A percentile compares a stretch with the other conserved stretches of the same genome.
Conservation (phyloP, 1,140 invertebrate species). For the Hetaerina americana region DNA sequence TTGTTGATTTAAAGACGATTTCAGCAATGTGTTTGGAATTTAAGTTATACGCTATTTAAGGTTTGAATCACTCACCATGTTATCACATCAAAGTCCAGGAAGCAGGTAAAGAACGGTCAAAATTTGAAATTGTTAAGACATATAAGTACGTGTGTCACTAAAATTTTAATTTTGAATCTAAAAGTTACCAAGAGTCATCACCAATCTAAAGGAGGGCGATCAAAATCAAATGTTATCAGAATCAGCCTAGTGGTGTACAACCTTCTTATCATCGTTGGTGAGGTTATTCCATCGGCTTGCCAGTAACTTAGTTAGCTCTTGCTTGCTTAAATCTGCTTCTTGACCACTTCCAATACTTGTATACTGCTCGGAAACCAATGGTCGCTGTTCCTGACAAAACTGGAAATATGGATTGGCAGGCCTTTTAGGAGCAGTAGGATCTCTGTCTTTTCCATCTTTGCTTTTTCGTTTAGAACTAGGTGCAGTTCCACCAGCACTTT, state of each 20-base stretch:
- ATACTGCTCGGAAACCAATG: slow-evolving; percentile 39
- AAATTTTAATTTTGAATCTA: no score
- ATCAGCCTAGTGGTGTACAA: slow-evolving; percentile 18
- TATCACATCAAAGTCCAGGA: not conserved
- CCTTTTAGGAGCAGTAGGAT: slow-evolving; percentile 64
- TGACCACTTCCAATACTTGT: slow-evolving; percentile 29
- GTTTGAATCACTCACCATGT: not conserved
- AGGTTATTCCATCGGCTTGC: slow-evolving; percentile 59
- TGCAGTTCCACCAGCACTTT: not conserved
- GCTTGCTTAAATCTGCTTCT: slow-evolving; percentile 52
- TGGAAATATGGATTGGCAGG: slow-evolving; percentile 69
- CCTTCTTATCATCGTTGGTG: slow-evolving; percentile 53
- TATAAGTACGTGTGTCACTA: no score
- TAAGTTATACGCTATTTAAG: no score
- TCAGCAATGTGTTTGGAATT: no score
- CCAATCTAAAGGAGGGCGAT: no score
- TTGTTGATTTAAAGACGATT: no score
- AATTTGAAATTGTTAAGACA: no score
- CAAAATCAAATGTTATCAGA: not conserved
- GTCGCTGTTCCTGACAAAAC: slow-evolving; percentile 64
- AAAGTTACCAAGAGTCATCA: no score
- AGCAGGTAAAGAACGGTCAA: no score
- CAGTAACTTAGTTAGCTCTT: slow-evolving; percentile 57
- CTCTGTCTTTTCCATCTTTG: slow-evolving; percentile 31
- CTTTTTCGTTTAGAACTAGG: not conserved